phyloP scores from a whole-genome alignment of 2,888 invertebrate genomes.

The Nipponacmea schrenckii region DNA sequence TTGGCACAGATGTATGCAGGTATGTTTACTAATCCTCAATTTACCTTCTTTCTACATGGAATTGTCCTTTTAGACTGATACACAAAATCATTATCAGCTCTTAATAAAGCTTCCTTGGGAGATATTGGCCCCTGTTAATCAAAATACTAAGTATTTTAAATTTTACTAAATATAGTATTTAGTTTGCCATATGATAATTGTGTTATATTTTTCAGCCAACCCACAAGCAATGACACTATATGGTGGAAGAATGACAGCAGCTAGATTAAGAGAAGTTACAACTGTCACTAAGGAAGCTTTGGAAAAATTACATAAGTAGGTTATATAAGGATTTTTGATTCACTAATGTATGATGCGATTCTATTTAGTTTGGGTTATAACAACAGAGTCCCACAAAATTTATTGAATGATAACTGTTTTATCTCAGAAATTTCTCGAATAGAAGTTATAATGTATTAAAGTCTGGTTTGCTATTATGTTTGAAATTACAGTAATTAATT shows the following conservation, averaged over 20 bases:
- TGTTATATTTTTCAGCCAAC: slow-evolving; percentile 41
- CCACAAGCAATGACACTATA: slow-evolving; percentile 56
- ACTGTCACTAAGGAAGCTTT: slow-evolving; percentile 62
- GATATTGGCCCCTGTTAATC: too few relatives aligned
- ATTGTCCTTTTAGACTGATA: neutral
- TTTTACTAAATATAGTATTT: neutral
- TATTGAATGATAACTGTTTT: too few relatives aligned
- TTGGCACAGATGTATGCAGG: slow-evolving; percentile 61
- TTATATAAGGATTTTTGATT: neutral
- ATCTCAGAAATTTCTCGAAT: too few relatives aligned
- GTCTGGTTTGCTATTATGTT: too few relatives aligned
- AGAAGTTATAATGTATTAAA: too few relatives aligned
- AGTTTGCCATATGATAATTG: neutral
- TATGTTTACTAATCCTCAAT: slow-evolving; percentile 25
- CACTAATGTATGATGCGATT: neutral
- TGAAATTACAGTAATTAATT: too few relatives aligned
- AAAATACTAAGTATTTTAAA: too few relatives aligned
- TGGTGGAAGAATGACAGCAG: slow-evolving; percentile 65
- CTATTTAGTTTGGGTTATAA: neutral
- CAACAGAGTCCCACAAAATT: too few relatives aligned
- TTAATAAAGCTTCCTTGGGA: too few relatives aligned
- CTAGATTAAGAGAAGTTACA: slow-evolving; percentile 55
- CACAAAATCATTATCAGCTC: neutral
- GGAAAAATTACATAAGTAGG: slow-evolving; percentile 62
- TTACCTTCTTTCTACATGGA: neutral